Base-by-base conservation (phyloP, 2,888 invertebrate species). In the Sarcophaga rosellei region DNA sequence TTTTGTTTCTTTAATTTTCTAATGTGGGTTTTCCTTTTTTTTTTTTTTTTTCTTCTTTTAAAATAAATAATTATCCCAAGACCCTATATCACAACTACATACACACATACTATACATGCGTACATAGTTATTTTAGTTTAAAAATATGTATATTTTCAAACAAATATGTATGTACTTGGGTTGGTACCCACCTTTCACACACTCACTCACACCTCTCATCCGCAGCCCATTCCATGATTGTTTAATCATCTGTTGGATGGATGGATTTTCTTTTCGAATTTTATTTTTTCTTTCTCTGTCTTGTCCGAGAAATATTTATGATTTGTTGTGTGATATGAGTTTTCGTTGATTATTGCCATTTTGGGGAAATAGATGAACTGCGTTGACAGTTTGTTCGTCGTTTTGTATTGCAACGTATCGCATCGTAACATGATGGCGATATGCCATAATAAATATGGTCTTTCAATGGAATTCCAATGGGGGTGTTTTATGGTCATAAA, bases 401-500 rank as follows among this genome's bases (percentile, higher is more conserved):
- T 12, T 53, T 53, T 53, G 3, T 53, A 53, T 17, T 17, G 17
- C 35, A 35, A 35, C 35, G 35, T 35, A 35, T 35, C 35, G 35
- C 35, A 35, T 35, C 35, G 74, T 75, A 76, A 75, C 84, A 84
- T 84, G 78, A 78, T 62, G 57, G 70, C 72, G 61, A 75, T 75
- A 66, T 70, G 81, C 81, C 81, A 81, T 76, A 81, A 81, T 84
- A 83, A 81, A 81, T n/a, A n/a, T 78, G 63, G 72, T n/a, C 73
- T 72, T 76, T 81, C 35, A 88, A 87, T 86, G 82, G 74, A 78
- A 88, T 88, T 79, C 88, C 87, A 83, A 86, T 88, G 88, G 84
- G 88, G 88, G 88, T 86, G 88, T 88, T 88, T 87, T 88, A 86
- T 88, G 86, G 86, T 84, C 83, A 82, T 72, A 84, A 84, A 74